These are phyloP conservation scores for Prenolepis imparis DNA, from an alignment of 2,888 invertebrate species.

Conservation along the genomic window DNA sequence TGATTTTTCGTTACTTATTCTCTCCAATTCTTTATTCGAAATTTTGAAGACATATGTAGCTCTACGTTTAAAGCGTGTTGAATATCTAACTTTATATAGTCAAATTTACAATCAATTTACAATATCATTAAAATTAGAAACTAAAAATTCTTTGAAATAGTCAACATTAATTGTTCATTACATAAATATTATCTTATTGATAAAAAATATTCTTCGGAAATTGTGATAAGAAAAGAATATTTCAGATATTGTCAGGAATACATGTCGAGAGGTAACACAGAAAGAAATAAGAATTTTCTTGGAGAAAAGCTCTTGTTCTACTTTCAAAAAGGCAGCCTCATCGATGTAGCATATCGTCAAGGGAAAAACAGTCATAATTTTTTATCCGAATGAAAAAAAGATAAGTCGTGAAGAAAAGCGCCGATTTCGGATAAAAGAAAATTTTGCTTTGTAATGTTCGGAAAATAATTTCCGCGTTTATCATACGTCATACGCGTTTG, in stretches of 20 bases:
- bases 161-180: constrained; percentile 12
- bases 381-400: constrained; percentile 9
- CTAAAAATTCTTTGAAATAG: background rate
- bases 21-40: constrained; percentile 9
- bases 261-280: background rate
- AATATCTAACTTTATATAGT: background rate
- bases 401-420: background rate
- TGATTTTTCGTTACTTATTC: constrained; percentile 31
- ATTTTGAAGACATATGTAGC: constrained; percentile 5
- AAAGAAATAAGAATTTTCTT: background rate
- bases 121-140: background rate
- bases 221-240: background rate
- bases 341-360: background rate
- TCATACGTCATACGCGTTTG: background rate
- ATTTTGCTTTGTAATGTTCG: background rate
- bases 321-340: background rate
- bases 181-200: background rate
- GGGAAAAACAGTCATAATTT: constrained; percentile 27
- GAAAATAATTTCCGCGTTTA: constrained; percentile 17
- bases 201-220: background rate
- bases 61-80: background rate
- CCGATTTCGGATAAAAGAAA: background rate
- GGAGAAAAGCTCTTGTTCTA: background rate
- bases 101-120: background rate
- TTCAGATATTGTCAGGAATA: constrained; percentile 1